Conservation (phyloP, 2,797 vertebrate genomes). For the Myotis pilosus region DNA sequence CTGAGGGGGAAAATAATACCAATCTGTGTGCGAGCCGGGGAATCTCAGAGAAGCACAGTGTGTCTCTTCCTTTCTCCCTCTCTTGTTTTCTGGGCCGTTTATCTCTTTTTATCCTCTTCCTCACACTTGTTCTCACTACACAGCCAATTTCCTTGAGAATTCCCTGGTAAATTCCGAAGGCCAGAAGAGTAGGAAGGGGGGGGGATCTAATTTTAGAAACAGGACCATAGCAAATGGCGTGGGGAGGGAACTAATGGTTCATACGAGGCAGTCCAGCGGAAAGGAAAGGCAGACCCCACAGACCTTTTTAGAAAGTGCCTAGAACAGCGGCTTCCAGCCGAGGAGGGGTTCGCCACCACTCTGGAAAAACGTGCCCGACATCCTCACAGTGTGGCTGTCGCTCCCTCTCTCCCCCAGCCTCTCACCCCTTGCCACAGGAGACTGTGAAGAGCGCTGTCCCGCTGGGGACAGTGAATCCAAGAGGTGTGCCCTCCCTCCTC, state of each 20-base stretch:
- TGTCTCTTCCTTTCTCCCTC: constrained; percentile 28
- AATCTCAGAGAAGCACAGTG: background rate
- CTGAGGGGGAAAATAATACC: constrained; percentile 51
- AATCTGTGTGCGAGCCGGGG: constrained; percentile 43
- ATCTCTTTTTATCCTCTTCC: constrained; percentile 12
- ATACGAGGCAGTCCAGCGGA: background rate
- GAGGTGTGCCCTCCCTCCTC: background rate
- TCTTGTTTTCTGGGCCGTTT: background rate
- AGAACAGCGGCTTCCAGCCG: background rate
- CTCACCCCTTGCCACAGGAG: background rate
- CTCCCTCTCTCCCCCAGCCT: background rate
- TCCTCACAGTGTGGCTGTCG: background rate
- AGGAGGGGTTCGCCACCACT: constrained; percentile 75
- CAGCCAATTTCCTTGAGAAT: constrained; percentile 60
- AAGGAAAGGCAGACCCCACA: constrained; percentile 42
- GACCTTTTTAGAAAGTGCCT: constrained; percentile 30
- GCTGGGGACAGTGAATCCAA: background rate
- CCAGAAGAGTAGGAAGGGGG: constrained; percentile 15
- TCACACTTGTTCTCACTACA: constrained; percentile 43
- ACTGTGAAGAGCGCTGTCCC: background rate
- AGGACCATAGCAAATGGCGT: constrained; percentile 27
- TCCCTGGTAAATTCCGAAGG: constrained; percentile 9
- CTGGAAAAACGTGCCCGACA: constrained; percentile 54
- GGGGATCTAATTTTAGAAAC: constrained; percentile 67
- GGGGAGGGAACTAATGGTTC: constrained; percentile 47